phyloP scores from a whole-genome alignment of 2,888 invertebrate genomes.

The Dione vanillae region DNA sequence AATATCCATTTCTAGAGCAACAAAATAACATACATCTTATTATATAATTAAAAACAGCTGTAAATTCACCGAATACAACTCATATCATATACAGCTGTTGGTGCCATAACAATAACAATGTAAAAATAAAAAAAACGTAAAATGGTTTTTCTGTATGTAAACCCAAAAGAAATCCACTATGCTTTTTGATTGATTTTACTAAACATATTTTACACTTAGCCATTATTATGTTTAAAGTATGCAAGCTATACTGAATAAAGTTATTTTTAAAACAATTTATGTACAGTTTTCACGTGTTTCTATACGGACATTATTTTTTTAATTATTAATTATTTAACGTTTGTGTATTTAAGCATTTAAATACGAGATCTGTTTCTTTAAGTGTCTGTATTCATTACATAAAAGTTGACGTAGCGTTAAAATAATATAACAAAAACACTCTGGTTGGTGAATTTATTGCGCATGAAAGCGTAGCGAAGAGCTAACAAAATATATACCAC shows the following conservation, averaged over 20 bases:
- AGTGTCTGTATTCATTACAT: constrained; percentile 44
- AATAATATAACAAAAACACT: constrained; percentile 70
- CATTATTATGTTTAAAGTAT: too few relatives aligned
- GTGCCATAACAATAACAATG: too few relatives aligned
- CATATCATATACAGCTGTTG: not conserved
- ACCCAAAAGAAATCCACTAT: too few relatives aligned
- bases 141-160: too few relatives aligned
- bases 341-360: not conserved
- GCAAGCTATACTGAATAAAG: too few relatives aligned
- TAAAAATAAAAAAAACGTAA: too few relatives aligned
- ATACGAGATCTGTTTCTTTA: not conserved
- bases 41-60: constrained; percentile 16
- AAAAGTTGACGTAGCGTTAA: constrained; percentile 61
- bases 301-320: too few relatives aligned
- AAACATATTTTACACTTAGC: too few relatives aligned
- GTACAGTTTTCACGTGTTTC: not conserved
- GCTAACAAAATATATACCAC: constrained; percentile 51
- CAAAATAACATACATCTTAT: constrained; percentile 19
- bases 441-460: constrained; percentile 62
- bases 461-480: constrained; percentile 72
- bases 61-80: not conserved
- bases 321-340: not conserved
- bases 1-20: constrained; percentile 1
- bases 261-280: too few relatives aligned
- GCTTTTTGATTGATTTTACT: too few relatives aligned